Conservation (phyloP, 2,113 vertebrate genomes). For the Epinephelus cyanopodus region DNA sequence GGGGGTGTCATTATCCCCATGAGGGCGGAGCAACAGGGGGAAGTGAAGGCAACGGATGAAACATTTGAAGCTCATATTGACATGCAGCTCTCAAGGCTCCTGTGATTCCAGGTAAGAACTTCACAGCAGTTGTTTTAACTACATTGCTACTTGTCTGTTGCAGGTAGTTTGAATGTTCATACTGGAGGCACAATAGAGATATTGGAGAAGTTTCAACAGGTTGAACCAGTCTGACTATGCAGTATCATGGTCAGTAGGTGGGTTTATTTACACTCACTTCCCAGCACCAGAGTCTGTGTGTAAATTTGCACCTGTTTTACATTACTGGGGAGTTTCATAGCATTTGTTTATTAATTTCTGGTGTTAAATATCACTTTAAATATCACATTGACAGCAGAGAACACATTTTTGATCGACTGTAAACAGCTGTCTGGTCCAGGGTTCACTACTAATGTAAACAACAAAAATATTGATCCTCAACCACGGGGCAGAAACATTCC, state of each 20-base stretch:
- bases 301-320: not conserved
- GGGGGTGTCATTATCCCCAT: conserved; percentile 56
- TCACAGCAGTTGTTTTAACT: not conserved
- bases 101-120: conserved; percentile 77
- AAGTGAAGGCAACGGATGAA: conserved; percentile 56
- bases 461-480: conserved; percentile 54
- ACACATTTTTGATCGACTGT: not conserved
- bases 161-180: not conserved
- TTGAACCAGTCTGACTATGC: conserved; percentile 14
- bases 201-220: not conserved
- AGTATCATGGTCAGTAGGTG: conserved; percentile 1
- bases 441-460: conserved; percentile 68
- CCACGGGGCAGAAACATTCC: not conserved
- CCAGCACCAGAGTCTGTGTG: not conserved
- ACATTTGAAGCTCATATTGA: conserved; percentile 65
- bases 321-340: not conserved
- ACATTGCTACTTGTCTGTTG: not conserved
- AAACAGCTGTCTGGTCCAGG: conserved; percentile 50
- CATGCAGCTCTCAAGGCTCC: conserved; percentile 60
- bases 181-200: not conserved
- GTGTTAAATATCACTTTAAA: not conserved
- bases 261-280: conserved; percentile 13
- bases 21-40: conserved; percentile 69
- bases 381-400: not conserved
- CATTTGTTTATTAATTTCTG: not conserved